phyloP scores from a whole-genome alignment of 2,797 vertebrate genomes.

The Myiothlypis chrysogaster region DNA sequence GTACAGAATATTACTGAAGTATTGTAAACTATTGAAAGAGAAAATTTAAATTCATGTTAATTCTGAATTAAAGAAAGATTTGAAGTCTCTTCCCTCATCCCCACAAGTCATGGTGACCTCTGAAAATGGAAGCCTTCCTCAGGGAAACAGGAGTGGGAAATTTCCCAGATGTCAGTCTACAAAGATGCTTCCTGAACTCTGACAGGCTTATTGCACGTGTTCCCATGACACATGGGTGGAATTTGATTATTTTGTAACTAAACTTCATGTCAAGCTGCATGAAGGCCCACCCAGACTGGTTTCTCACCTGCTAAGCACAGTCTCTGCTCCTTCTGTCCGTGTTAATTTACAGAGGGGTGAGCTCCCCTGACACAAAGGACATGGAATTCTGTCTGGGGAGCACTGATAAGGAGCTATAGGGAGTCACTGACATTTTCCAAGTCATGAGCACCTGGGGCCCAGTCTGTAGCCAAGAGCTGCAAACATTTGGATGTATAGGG shows the following conservation, averaged over 20 bases:
- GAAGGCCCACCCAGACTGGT: not conserved
- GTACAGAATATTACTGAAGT: not conserved
- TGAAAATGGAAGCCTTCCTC: not conserved
- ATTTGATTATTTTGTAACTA: not conserved
- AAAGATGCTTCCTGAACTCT: not conserved
- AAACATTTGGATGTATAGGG: not conserved
- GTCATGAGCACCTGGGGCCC: not conserved
- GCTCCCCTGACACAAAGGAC: not conserved
- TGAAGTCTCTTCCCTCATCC: not conserved
- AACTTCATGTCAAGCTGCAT: not conserved
- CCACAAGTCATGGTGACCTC: not conserved
- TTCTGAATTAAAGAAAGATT: not conserved
- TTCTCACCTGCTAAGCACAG: not conserved
- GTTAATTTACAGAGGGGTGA: not conserved
- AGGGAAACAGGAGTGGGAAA: fast-evolving
- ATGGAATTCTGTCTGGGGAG: fast-evolving
- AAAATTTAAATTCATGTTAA: not conserved
- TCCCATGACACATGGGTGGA: not conserved
- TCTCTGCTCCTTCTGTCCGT: not conserved
- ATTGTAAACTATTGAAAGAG: not conserved
- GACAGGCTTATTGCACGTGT: not conserved
- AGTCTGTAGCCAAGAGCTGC: not conserved
- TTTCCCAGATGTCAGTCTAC: not conserved
- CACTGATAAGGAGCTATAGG: fast-evolving
- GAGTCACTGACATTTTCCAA: not conserved